Conservation (phyloP, 2,113 vertebrate species). For the Perca flavescens region DNA sequence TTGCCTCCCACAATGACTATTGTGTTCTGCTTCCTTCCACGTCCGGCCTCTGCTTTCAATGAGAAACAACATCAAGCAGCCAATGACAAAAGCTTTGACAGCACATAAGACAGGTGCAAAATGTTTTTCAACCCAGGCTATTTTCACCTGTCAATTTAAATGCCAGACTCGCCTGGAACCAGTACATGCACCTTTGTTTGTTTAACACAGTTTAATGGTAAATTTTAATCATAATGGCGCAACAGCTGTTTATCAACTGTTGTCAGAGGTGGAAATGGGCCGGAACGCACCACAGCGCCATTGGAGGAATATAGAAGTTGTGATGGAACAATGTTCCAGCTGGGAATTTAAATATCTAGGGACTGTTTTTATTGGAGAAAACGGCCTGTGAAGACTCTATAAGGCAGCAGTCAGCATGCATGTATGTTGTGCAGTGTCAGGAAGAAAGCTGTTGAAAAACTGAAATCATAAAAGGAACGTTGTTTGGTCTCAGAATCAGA, state of each 20-base stretch:
- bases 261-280: slow-evolving; percentile 49
- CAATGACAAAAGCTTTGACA: slow-evolving; percentile 12
- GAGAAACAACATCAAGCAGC: slow-evolving; percentile 6
- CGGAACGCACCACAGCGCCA: background rate
- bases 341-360: background rate
- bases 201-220: slow-evolving; percentile 11
- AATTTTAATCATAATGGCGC: slow-evolving; percentile 35
- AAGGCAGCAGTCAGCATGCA: too few species aligned
- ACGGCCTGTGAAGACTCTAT: background rate
- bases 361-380: background rate
- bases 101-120: slow-evolving; percentile 35
- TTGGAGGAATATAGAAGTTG: slow-evolving; percentile 16
- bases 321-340: slow-evolving; percentile 13
- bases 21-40: slow-evolving; percentile 25
- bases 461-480: background rate
- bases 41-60: slow-evolving; percentile 24
- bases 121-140: slow-evolving; percentile 3
- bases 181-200: slow-evolving; percentile 12
- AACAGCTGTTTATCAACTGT: slow-evolving; percentile 48
- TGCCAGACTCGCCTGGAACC: background rate
- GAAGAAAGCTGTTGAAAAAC: background rate
- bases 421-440: background rate
- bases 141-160: slow-evolving; percentile 31
- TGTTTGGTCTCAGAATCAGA: background rate
- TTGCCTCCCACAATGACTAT: background rate